Evolutionary conservation across 2,888 invertebrate species (phyloP).

Genomic region (Alviniconcha strummeri): DNA sequence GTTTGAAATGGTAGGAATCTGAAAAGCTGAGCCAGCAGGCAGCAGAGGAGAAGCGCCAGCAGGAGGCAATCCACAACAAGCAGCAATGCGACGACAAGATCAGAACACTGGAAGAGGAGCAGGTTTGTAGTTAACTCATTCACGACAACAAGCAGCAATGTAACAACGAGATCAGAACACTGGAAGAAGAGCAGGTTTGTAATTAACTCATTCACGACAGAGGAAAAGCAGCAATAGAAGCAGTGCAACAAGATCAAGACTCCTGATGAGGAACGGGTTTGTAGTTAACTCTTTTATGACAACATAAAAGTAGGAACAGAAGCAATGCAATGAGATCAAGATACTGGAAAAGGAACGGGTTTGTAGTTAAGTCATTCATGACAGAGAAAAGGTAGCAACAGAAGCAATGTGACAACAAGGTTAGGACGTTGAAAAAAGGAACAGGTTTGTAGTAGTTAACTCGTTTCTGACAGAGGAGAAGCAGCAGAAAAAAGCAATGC

Average conservation of each 20-base stretch:
- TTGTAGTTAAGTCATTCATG: too few species aligned
- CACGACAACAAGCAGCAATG: constrained; percentile 45
- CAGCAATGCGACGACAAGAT: constrained; percentile 55
- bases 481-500: too few species aligned
- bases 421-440: too few species aligned
- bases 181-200: constrained; percentile 54
- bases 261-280: constrained; percentile 53
- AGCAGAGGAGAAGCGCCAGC: constrained; percentile 49
- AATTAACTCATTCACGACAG: too few species aligned
- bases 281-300: background rate
- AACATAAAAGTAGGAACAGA: too few species aligned
- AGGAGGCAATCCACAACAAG: constrained; percentile 47
- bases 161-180: constrained; percentile 52
- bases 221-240: constrained; percentile 46
- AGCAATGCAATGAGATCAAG: too few species aligned
- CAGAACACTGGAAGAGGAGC: constrained; percentile 51
- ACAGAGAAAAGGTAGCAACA: too few species aligned
- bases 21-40: constrained; percentile 39
- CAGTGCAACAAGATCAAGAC: constrained; percentile 48
- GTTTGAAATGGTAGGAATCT: constrained; percentile 45
- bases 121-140: constrained; percentile 38
- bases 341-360: too few species aligned
- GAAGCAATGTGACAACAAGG: too few species aligned
- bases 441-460: too few species aligned
- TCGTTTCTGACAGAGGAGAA: too few species aligned